A percentile compares a stretch with the other conserved stretches of the same genome.
phyloP scores from a whole-genome alignment of 2,888 invertebrate species.

The Oscheius onirici region DNA sequence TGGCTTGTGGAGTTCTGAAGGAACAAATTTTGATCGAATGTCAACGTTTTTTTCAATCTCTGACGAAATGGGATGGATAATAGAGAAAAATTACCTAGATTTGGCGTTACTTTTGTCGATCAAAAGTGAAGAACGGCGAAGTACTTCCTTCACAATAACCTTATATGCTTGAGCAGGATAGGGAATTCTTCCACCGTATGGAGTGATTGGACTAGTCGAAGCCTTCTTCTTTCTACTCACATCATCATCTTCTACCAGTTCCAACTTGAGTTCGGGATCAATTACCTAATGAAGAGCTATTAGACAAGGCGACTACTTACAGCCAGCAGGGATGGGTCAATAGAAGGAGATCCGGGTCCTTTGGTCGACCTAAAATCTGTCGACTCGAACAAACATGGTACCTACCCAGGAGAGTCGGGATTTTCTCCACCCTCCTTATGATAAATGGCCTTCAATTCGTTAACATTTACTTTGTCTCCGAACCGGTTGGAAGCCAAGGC shows the following conservation, averaged over 20 bases:
- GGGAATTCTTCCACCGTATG: too few species aligned
- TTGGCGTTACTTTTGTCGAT: constrained; percentile 14
- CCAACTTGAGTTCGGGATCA: background rate
- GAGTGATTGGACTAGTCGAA: too few species aligned
- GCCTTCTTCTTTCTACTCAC: background rate
- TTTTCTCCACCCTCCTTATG: background rate
- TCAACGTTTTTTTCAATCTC: background rate
- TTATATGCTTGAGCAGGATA: background rate
- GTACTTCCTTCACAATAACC: constrained; percentile 7
- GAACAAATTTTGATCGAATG: too few species aligned
- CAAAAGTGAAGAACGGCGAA: background rate
- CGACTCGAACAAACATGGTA: background rate
- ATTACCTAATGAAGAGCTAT: background rate
- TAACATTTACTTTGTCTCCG: background rate
- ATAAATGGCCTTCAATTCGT: background rate
- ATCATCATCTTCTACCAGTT: background rate
- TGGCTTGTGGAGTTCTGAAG: constrained; percentile 22
- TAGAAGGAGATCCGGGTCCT: background rate
- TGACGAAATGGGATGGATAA: too few species aligned
- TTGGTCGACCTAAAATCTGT: background rate
- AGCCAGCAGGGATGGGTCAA: background rate
- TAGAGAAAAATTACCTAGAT: background rate
- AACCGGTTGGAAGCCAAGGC: constrained; percentile 1
- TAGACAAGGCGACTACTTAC: background rate
- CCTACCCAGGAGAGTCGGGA: background rate